These are phyloP conservation scores for Acrocyrtus sp. DNA, from an alignment of 2,888 invertebrate species.

Conservation along the genomic window DNA sequence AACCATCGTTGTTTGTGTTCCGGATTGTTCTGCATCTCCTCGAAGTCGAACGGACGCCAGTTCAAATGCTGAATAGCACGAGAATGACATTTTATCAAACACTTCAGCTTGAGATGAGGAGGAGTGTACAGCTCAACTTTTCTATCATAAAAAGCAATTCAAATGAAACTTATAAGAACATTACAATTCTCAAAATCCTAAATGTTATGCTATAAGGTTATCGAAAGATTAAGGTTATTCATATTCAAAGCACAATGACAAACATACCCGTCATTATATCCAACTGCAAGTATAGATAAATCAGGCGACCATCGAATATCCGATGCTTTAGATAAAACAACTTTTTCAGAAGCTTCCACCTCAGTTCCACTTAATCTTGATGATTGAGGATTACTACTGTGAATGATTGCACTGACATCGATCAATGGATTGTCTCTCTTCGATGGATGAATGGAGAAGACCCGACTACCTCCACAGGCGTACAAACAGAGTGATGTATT, in stretches of 20 bases:
- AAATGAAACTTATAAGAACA: neutral
- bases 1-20: conserved; percentile 73
- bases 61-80: conserved; percentile 74
- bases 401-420: conserved; percentile 50
- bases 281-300: conserved; percentile 72
- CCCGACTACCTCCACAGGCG: conserved; percentile 71
- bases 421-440: conserved; percentile 40
- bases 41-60: conserved; percentile 75
- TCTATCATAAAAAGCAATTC: conserved; percentile 64
- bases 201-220: neutral
- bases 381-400: conserved; percentile 59
- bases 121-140: conserved; percentile 66
- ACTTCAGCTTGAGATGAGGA: conserved; percentile 65
- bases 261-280: conserved; percentile 74
- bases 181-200: neutral
- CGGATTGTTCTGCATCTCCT: conserved; percentile 67
- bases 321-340: conserved; percentile 66
- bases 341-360: conserved; percentile 60
- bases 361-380: conserved; percentile 32
- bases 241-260: conserved; percentile 25
- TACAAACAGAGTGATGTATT: conserved; percentile 68
- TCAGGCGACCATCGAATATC: conserved; percentile 74
- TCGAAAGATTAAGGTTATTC: too few species aligned
- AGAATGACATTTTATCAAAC: conserved; percentile 69
- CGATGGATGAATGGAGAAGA: conserved; percentile 54